A percentile compares a stretch with the other conserved stretches of the same genome.
phyloP scores from a whole-genome alignment of 2,797 vertebrate species.

The Scarus forsteni region DNA sequence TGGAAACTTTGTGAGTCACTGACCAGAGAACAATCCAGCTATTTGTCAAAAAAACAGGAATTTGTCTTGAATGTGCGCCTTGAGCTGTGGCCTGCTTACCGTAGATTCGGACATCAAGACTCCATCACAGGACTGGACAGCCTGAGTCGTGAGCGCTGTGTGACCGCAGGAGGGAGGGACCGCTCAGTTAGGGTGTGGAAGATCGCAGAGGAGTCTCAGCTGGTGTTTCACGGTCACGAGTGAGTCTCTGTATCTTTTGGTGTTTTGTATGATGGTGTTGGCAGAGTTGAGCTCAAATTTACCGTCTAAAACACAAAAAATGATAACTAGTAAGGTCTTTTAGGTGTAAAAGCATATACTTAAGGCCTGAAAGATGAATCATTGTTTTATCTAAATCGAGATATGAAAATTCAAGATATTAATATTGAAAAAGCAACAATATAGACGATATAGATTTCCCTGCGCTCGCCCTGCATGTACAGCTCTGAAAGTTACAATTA shows the following conservation, averaged over 20 bases:
- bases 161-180: constrained; percentile 93
- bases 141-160: constrained; percentile 93
- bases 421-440: too few relatives aligned
- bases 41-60: too few relatives aligned
- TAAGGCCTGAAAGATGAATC: too few relatives aligned
- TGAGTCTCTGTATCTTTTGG: constrained; percentile 74
- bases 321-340: too few relatives aligned
- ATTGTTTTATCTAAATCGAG: too few relatives aligned
- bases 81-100: background rate
- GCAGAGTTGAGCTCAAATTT: background rate
- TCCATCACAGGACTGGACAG: constrained; percentile 92
- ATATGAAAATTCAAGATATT: too few relatives aligned
- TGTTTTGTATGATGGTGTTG: background rate
- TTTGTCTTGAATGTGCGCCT: background rate
- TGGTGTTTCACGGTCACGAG: constrained; percentile 95
- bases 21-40: background rate
- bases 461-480: too few relatives aligned
- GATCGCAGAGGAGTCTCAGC: constrained; percentile 96
- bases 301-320: background rate
- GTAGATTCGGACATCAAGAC: constrained; percentile 96
- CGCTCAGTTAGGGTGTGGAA: constrained; percentile 95
- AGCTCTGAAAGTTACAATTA: too few relatives aligned
- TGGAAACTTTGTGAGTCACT: constrained; percentile 94
- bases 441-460: too few relatives aligned
- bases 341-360: too few relatives aligned